Conservation (phyloP, 2,888 invertebrate species). For the Leptinotarsa tumamoca region DNA sequence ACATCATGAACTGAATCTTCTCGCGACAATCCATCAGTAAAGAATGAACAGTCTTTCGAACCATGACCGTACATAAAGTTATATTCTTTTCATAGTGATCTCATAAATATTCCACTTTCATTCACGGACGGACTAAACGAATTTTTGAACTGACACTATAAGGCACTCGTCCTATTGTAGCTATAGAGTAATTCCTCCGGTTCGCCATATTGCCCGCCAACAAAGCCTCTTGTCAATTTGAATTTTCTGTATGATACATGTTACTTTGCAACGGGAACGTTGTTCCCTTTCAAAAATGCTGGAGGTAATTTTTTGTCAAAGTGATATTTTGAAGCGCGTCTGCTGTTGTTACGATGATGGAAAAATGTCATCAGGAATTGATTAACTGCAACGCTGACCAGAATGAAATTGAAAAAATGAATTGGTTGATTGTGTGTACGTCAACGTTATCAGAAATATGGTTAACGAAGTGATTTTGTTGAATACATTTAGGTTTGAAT, state of each 20-base stretch:
- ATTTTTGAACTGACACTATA: not conserved
- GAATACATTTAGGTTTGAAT: too few species aligned
- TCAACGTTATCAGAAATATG: too few species aligned
- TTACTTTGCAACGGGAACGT: not conserved
- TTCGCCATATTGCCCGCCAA: not conserved
- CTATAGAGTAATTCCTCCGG: not conserved
- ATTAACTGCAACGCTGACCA: not conserved
- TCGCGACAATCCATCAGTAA: too few species aligned
- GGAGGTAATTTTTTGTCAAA: not conserved
- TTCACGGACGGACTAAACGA: slow-evolving; percentile 4
- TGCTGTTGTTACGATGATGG: not conserved
- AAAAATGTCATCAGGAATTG: not conserved
- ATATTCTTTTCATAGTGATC: not conserved
- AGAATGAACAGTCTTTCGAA: too few species aligned
- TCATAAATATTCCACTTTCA: not conserved
- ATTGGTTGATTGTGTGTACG: not conserved
- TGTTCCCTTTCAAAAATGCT: not conserved
- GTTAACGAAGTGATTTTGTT: too few species aligned
- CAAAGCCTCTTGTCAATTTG: slow-evolving; percentile 5
- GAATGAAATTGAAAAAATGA: too few species aligned
- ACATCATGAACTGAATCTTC: too few species aligned
- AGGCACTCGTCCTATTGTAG: not conserved
- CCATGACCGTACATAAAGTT: too few species aligned
- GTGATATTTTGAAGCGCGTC: not conserved
- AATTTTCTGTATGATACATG: slow-evolving; percentile 1